A percentile compares a stretch with the other conserved stretches of the same genome.
These are phyloP conservation scores for Anguilla rostrata DNA, from an alignment of 2,113 vertebrate species.

Conservation along the genomic window DNA sequence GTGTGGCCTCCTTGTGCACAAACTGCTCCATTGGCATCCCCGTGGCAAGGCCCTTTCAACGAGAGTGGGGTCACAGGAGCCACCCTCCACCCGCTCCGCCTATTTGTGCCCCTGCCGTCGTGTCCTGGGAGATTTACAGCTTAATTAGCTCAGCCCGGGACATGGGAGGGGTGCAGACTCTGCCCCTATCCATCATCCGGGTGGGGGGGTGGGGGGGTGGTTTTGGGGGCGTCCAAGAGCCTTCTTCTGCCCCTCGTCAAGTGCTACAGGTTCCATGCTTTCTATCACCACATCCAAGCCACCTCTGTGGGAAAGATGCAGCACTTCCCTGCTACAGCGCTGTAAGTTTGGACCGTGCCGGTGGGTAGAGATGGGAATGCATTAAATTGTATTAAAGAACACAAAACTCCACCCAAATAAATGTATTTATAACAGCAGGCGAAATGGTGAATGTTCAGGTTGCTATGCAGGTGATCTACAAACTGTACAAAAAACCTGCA, in stretches of 20 bases:
- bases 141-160: slow-evolving; percentile 60
- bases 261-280: neutral
- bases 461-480: no score
- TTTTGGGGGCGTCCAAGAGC: neutral
- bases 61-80: slow-evolving; percentile 52
- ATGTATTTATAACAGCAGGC: no score
- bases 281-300: neutral
- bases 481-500: no score
- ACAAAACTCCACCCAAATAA: no score
- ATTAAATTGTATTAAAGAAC: no score
- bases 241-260: neutral
- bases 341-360: neutral
- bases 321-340: neutral
- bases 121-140: slow-evolving; percentile 76
- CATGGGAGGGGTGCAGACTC: slow-evolving; percentile 44
- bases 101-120: slow-evolving; percentile 50
- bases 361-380: no score
- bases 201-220: no score
- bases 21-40: slow-evolving; percentile 47
- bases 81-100: slow-evolving; percentile 47
- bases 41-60: slow-evolving; percentile 51
- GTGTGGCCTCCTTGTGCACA: slow-evolving; percentile 39
- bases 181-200: slow-evolving; percentile 67
- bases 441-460: no score
- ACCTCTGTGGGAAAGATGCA: neutral